Evolutionary conservation across 2,113 vertebrate genomes (phyloP), one percentile per base, ranked within the genome.

Genomic region (Ellobius talpinus): DNA sequence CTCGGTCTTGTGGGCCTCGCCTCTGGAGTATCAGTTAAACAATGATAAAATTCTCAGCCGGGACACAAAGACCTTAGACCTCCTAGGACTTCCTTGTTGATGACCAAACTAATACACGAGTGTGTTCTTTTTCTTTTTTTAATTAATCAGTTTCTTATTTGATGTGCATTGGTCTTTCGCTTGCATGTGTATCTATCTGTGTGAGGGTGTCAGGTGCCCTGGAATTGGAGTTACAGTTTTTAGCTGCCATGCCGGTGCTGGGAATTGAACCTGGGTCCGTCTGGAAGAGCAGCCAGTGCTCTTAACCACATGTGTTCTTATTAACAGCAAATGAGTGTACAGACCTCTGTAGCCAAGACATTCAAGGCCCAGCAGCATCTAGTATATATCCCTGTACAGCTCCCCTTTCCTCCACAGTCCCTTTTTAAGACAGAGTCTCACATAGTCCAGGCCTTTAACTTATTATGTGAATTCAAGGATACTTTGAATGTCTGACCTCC

Each of bases 41-140:
- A 78, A 93, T 72, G 85, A 96, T 95, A 95, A 93, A 93, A 52
- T 95, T 66, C 81, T 73, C n/a, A 93, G 68, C 33, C 66, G 70
- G 31, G 33, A 91, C 88, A 85, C 55, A 79, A 63, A 92, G 81
- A 73, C 45, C 26, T 72, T 42, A 66, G 87, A 78, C 68, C 31
- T 74, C 61, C 16, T 10, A 90, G 61, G 70, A 88, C 17, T 91
- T 89, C 63, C 31, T 90, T 93, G 90, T 63, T 91, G n/a, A 65
- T 87, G 63, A 93, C 47, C 78, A 2, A 87, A 87, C 50, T 63
- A 70, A 39, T 31, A 47, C 10, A 13, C 2, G 24, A 61, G 9
- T 52, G 21, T 77, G 29, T 95, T 89, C 88, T 66, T 72, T 70
- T 70, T 33, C 66, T 70, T 70, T 70, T 70, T 70, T 17, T 16